Evolutionary conservation across 2,113 vertebrate genomes (phyloP).

Genomic region (Peucedramus taeniatus): DNA sequence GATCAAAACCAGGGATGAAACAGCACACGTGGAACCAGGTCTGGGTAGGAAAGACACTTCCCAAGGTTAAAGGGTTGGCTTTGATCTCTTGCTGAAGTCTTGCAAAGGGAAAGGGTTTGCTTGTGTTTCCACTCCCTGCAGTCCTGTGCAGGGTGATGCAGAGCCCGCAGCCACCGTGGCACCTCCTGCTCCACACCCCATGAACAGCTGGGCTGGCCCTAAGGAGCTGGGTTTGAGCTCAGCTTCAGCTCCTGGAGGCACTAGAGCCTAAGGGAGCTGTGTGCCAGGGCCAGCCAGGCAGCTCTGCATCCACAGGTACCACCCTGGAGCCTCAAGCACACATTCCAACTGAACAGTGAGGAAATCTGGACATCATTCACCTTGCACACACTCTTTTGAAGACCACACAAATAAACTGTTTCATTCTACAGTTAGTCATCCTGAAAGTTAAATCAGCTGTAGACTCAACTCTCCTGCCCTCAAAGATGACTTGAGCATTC

Average conservation of each 20-base stretch:
- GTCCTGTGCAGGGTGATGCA: background rate
- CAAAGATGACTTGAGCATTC: background rate
- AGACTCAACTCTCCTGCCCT: background rate
- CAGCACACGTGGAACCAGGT: background rate
- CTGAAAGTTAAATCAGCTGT: background rate
- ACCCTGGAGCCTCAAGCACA: rapidly evolving
- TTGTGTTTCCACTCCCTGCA: background rate
- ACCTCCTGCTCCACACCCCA: background rate
- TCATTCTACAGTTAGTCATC: background rate
- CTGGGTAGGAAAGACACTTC: background rate
- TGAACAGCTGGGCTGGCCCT: rapidly evolving
- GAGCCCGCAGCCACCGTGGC: rapidly evolving
- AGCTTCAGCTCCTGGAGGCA: background rate
- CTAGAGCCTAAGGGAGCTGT: background rate
- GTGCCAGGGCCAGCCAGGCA: background rate
- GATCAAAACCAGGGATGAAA: background rate
- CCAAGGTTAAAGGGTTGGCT: background rate
- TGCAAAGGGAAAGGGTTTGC: background rate
- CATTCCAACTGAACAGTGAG: background rate
- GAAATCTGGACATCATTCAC: background rate
- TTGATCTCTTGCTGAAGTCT: background rate
- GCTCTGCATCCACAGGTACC: background rate
- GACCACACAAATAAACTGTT: background rate
- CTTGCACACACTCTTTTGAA: background rate
- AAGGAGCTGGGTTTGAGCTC: background rate